Evolutionary conservation across 2,113 vertebrate genomes (phyloP), one percentile per base, ranked within the genome.

Genomic region (Clinocottus analis): DNA sequence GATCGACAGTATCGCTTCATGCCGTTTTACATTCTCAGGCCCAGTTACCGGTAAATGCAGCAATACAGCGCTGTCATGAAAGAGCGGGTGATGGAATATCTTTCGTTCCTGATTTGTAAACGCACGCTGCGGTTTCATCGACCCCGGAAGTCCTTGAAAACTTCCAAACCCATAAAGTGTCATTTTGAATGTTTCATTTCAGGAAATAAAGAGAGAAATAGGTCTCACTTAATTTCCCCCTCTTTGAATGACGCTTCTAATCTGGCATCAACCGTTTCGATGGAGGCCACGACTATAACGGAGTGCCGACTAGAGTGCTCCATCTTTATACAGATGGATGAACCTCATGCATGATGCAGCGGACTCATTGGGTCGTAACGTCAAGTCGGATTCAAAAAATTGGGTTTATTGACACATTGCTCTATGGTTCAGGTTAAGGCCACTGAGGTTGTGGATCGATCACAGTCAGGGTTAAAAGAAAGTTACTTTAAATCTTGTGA

Each of bases 81-180:
- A 68, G 65, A 37, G 45, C 0, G 7, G 2, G 17, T 69, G 7
- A 0, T 27, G 72, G n/a, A 27, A 39, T 51, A 2, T 25, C 5
- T 74, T 49, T 37, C 8, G 8, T 37, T 45, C n/a, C 14, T 43
- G 25, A 66, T 69, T 4, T 37, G 71, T 75, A 67, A 45, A n/a
- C 43, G 2, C 16, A 61, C 21, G 47, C 12, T 21, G 29, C 39
- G 23, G 31, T 70, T 86, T 66, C 35, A 73, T 62, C 7, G 60
- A 70, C 58, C 65, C 61, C 58, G 65, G 13, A 49, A 17, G 45
- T 77, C 82, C 77, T 69, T 77, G 69, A 80, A 85, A 77, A 29
- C 21, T 45, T 58, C 47, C 19, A 3, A 29, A 62, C 56, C 72
- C 12, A 71, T 2, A 77, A 72, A 16, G 35, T 12, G 62, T 13